Percentiles rank a stretch among this genome's conserved stretches.
phyloP scores from a whole-genome alignment of 2,888 invertebrate genomes.

The Oscheius onirici region DNA sequence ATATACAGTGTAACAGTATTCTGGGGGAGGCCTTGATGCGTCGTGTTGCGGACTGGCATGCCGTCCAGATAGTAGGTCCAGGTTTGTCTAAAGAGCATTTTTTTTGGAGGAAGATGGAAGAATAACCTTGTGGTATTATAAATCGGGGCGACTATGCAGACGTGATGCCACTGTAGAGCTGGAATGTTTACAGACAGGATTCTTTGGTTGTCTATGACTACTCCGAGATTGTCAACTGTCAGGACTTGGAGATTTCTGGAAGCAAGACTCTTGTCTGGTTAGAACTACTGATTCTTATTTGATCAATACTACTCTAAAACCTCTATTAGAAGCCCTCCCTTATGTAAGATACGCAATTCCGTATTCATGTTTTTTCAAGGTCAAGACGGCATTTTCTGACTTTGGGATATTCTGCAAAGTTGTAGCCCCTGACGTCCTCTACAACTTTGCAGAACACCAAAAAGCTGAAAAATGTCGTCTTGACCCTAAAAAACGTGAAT shows the following conservation, averaged over 20 bases:
- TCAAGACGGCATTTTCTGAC: too few species aligned
- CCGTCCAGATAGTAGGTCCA: constrained; percentile 32
- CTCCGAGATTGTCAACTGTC: constrained; percentile 24
- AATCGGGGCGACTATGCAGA: constrained; percentile 19
- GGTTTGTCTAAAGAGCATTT: background rate
- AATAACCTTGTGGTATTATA: background rate
- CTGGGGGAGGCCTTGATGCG: constrained; percentile 22
- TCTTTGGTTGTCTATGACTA: background rate
- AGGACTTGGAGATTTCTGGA: constrained; percentile 3
- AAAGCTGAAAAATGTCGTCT: too few species aligned
- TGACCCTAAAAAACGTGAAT: too few species aligned
- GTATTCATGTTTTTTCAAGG: too few species aligned
- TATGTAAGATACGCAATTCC: too few species aligned
- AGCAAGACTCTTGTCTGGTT: background rate
- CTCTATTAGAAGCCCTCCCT: too few species aligned
- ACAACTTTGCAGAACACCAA: too few species aligned
- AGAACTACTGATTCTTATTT: too few species aligned
- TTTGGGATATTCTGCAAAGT: too few species aligned
- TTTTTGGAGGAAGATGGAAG: background rate
- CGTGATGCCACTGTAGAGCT: constrained; percentile 27
- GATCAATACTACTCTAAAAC: too few species aligned
- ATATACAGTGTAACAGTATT: constrained; percentile 17
- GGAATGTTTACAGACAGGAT: constrained; percentile 1
- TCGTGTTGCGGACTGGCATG: constrained; percentile 2
- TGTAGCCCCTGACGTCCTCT: too few species aligned